Percentiles rank a stretch among this genome's conserved stretches.
Evolutionary conservation across 2,797 vertebrate species (phyloP).

Genomic region (Dermochelys coriacea): DNA sequence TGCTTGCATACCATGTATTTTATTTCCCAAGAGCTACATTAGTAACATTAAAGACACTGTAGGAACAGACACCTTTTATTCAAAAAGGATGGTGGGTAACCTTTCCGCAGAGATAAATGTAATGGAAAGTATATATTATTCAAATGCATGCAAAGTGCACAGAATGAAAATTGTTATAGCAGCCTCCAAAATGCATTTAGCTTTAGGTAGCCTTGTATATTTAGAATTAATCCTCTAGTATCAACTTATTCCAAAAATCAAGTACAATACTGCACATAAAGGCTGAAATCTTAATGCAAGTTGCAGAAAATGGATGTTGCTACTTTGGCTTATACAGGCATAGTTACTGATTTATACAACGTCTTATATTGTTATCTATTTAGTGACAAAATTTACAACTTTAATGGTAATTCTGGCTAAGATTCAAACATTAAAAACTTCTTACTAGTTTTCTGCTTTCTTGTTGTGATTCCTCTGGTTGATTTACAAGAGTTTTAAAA

Average conservation of each 20-base stretch:
- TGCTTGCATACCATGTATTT: constrained; percentile 27
- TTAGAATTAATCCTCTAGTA: not conserved
- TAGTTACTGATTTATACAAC: constrained; percentile 58
- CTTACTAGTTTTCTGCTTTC: constrained; percentile 43
- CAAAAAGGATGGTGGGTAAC: constrained; percentile 10
- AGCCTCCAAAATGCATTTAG: not conserved
- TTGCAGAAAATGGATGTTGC: constrained; percentile 45
- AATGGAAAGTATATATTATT: constrained; percentile 22
- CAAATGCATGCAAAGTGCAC: not conserved
- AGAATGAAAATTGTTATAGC: not conserved
- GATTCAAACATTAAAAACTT: constrained; percentile 65
- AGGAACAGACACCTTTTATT: constrained; percentile 7
- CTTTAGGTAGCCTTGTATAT: not conserved
- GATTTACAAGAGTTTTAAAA: constrained; percentile 52
- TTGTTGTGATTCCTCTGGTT: constrained; percentile 49
- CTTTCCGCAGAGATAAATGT: not conserved
- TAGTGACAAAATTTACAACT: constrained; percentile 73
- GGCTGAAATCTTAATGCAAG: not conserved
- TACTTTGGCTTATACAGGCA: constrained; percentile 41
- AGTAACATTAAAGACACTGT: not conserved
- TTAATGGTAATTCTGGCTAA: constrained; percentile 76
- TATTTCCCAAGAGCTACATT: constrained; percentile 36
- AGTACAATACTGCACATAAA: not conserved
- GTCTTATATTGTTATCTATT: constrained; percentile 65
- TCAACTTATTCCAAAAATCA: constrained; percentile 23